Evolutionary conservation across 2,113 vertebrate species (phyloP), one percentile per base, ranked within the genome.

Genomic region (Serinus canaria): DNA sequence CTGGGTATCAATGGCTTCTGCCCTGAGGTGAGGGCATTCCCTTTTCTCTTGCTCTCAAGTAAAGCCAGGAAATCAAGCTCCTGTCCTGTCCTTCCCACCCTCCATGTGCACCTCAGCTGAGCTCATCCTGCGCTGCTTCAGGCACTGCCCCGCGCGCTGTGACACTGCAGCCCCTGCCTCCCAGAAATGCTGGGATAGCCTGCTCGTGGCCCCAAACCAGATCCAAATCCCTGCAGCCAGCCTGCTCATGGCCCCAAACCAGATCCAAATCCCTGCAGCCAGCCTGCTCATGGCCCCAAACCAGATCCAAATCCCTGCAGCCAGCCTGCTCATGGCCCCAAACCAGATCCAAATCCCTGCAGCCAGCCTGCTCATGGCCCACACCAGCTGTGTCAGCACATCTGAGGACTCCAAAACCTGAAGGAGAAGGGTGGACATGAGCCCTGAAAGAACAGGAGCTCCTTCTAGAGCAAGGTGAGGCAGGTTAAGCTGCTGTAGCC

Each of bases 301-400:
- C 6, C 41, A 53, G 64, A 50, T 8, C 35, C 78, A 16, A 50
- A 63, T 15, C 74, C 8, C 69, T 70, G 64, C 86, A 52, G 41
- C 0, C 0, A 92, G 37, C 24, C 70, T 50, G 5, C 11, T 17
- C 22, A 23, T 0, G 0, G 41, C n/a, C 43, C 43, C 43, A 43
- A 43, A 43, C 15, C 43, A 43, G 43, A 49, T 9, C 28, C 73
- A 15, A 53, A 66, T 15, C 73, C 13, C 68, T 68, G 63, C 85
- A 50, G n/a, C 0, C 0, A 92, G 35, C 30, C 69, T 53, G 4
- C 10, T 16, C 21, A 21, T 0, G 0, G 39, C 41, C 64, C 69
- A 53, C 6, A 66, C 6, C 50, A 46, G 64, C 69, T 44, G 28
- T 30, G 47, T 39, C 70, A 50, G 85, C 70, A 47, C 39, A 35